Evolutionary conservation across 2,888 invertebrate species (phyloP).

Genomic region (Hoplodrina ambigua): DNA sequence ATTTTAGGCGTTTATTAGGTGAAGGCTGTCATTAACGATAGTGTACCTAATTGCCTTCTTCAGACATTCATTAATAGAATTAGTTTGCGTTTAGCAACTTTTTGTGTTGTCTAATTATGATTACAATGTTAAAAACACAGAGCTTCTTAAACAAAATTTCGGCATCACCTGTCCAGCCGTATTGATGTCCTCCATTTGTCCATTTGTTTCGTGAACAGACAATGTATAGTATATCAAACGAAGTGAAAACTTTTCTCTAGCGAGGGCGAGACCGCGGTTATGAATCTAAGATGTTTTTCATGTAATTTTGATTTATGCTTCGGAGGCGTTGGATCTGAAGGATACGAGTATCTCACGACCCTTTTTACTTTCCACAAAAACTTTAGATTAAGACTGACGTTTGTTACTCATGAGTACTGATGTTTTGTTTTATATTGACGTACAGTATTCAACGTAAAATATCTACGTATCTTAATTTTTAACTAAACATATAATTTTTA

Average conservation of each 20-base stretch:
- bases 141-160: neutral
- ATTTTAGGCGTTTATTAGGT: slow-evolving; percentile 10
- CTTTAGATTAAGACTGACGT: slow-evolving; percentile 71
- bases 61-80: neutral
- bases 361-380: slow-evolving; percentile 75
- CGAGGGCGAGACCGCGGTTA: slow-evolving; percentile 64
- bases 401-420: slow-evolving; percentile 60
- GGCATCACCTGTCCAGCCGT: slow-evolving; percentile 10
- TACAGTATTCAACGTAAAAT: neutral
- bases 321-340: slow-evolving; percentile 72
- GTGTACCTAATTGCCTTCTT: slow-evolving; percentile 8
- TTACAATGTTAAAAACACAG: neutral
- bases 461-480: neutral
- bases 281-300: slow-evolving; percentile 80
- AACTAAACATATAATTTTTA: neutral
- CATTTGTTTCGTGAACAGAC: slow-evolving; percentile 27
- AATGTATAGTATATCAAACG: slow-evolving; percentile 31
- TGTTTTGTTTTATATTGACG: slow-evolving; percentile 13
- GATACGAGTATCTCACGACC: slow-evolving; percentile 72
- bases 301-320: slow-evolving; percentile 84
- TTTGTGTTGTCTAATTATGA: neutral
- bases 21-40: slow-evolving; percentile 9
- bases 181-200: slow-evolving; percentile 27
- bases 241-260: slow-evolving; percentile 54
- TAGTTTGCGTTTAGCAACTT: neutral